Percentiles rank a stretch among this genome's conserved stretches.
Evolutionary conservation across 2,797 vertebrate genomes (phyloP).

Genomic region (Lacerta bilineata): DNA sequence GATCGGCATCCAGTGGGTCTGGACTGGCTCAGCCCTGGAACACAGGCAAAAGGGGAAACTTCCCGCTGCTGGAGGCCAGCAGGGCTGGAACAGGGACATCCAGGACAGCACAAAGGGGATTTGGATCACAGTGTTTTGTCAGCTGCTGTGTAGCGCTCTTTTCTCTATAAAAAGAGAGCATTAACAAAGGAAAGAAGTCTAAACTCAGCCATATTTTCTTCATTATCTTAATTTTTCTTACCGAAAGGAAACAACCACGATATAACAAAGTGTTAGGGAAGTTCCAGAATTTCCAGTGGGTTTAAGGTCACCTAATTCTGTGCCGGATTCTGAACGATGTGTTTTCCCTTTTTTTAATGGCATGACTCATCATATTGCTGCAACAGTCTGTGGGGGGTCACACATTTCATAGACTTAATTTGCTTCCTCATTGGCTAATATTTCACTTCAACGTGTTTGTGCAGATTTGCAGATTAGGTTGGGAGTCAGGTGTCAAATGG

Average conservation of each 20-base stretch:
- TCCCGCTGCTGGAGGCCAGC: no score
- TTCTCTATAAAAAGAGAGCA: neutral
- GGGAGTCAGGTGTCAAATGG: neutral
- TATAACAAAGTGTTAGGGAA: neutral
- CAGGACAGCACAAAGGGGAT: no score
- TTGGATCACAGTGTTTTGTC: neutral
- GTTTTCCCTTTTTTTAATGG: neutral
- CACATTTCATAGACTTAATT: neutral
- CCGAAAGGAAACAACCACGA: neutral
- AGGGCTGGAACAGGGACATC: no score
- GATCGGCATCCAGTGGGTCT: no score
- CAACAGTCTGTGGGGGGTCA: neutral
- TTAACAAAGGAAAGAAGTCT: neutral
- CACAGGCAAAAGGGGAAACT: no score
- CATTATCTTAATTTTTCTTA: neutral
- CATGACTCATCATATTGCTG: neutral
- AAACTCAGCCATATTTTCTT: neutral
- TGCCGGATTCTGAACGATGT: neutral
- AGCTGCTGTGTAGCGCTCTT: neutral
- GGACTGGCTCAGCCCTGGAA: no score
- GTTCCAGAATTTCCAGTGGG: neutral
- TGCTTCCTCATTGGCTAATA: conserved; percentile 1
- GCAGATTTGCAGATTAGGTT: neutral
- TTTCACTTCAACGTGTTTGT: neutral
- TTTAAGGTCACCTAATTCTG: neutral